Conservation (phyloP, 2,797 vertebrate genomes). For the Peromyscus eremicus region DNA sequence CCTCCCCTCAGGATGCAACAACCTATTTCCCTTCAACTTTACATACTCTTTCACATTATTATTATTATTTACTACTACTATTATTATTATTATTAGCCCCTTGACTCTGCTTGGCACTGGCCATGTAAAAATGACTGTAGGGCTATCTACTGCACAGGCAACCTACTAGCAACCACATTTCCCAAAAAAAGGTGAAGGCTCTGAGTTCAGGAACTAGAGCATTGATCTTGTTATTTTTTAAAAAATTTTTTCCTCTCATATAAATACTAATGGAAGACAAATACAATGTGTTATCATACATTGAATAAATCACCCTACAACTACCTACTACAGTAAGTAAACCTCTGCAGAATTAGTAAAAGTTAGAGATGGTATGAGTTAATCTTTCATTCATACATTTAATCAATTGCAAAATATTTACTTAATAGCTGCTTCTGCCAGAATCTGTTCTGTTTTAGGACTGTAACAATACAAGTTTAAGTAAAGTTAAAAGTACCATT, state of each 20-base stretch:
- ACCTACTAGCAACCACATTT: background rate
- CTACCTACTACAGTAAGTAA: background rate
- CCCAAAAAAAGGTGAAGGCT: background rate
- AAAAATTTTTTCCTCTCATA: background rate
- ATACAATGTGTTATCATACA: background rate
- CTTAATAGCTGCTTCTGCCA: background rate
- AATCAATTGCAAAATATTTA: constrained; percentile 24
- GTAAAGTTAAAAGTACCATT: background rate
- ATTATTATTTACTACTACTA: background rate
- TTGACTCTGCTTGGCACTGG: background rate
- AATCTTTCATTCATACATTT: background rate
- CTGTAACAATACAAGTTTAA: background rate
- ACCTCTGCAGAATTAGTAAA: background rate
- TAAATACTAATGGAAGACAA: background rate
- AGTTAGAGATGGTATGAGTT: background rate
- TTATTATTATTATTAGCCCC: background rate
- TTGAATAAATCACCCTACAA: background rate
- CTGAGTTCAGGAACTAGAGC: background rate
- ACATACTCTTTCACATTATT: background rate
- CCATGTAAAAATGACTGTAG: background rate
- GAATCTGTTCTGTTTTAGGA: background rate
- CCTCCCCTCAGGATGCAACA: background rate
- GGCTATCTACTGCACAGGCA: background rate
- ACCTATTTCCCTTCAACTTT: background rate
- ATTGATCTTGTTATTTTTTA: background rate